phyloP scores from a whole-genome alignment of 2,797 vertebrate genomes.

The Poecilia wingei region DNA sequence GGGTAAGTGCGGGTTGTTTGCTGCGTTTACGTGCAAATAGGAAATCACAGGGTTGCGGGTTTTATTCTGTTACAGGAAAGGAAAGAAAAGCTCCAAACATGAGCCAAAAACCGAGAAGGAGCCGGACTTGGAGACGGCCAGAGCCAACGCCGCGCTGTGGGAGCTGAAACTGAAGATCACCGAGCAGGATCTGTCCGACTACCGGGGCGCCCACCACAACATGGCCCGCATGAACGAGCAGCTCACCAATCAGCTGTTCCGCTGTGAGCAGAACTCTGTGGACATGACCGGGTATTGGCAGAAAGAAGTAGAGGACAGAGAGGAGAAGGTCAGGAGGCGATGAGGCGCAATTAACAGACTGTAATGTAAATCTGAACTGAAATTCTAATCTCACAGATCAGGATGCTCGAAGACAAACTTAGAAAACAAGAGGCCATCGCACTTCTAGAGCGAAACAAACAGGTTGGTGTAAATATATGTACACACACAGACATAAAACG shows the following conservation, averaged over 20 bases:
- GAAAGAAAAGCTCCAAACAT: constrained; percentile 76
- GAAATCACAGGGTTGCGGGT: not conserved
- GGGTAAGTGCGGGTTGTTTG: constrained; percentile 60
- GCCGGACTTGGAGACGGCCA: constrained; percentile 82
- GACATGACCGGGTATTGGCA: constrained; percentile 77
- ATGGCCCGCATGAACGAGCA: constrained; percentile 82
- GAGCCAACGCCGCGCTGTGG: constrained; percentile 85
- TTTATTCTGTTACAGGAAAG: constrained; percentile 68
- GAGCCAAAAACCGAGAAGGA: constrained; percentile 79
- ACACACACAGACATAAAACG: not conserved
- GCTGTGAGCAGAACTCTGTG: constrained; percentile 80
- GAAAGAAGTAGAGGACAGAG: constrained; percentile 77
- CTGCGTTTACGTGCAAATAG: not conserved
- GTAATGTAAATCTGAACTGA: not conserved
- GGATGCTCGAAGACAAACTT: constrained; percentile 78
- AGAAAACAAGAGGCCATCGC: constrained; percentile 70
- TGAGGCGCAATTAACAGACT: not conserved
- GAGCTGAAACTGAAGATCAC: constrained; percentile 83
- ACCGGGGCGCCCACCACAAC: constrained; percentile 74
- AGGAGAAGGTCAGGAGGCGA: constrained; percentile 75
- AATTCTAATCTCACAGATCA: constrained; percentile 74
- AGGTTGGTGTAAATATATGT: constrained; percentile 74
- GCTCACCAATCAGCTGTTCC: constrained; percentile 80
- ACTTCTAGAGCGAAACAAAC: constrained; percentile 76
- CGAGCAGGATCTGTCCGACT: constrained; percentile 79